phyloP scores from a whole-genome alignment of 1,140 invertebrate genomes.

The Chironomus tepperi region DNA sequence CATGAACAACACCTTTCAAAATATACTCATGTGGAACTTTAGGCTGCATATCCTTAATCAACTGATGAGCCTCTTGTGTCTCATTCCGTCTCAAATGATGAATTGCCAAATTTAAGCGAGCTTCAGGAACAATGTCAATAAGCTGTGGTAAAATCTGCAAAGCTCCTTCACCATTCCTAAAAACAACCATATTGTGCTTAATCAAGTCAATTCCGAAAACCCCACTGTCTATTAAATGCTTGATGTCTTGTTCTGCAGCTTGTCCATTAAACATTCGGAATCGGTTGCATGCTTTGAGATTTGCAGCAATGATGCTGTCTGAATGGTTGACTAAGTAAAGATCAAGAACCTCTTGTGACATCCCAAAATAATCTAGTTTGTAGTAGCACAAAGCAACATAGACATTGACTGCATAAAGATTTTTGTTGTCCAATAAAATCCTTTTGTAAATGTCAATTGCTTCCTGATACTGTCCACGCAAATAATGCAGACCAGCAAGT shows the following conservation, averaged over 20 bases:
- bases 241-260: constrained; percentile 80
- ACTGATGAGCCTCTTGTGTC: constrained; percentile 76
- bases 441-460: constrained; percentile 98
- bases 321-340: constrained; percentile 88
- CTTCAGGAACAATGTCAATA: constrained; percentile 94
- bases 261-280: constrained; percentile 86
- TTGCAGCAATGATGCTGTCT: constrained; percentile 90
- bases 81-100: constrained; percentile 90
- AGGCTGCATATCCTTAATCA: constrained; percentile 89
- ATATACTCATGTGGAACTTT: constrained; percentile 94
- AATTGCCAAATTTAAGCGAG: constrained; percentile 90
- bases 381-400: constrained; percentile 98
- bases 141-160: constrained; percentile 81
- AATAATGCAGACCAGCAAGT: constrained; percentile 92
- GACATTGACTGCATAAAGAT: constrained; percentile 89
- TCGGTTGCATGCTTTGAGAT: constrained; percentile 73
- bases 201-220: constrained; percentile 89
- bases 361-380: constrained; percentile 89
- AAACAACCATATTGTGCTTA: constrained; percentile 93
- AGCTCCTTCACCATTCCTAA: constrained; percentile 88
- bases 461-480: constrained; percentile 93
- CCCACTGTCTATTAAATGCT: constrained; percentile 70
- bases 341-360: constrained; percentile 87
- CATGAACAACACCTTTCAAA: constrained; percentile 92
- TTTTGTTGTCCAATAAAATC: constrained; percentile 85